Percentiles rank a stretch among this genome's conserved stretches.
Conservation (phyloP, 1,140 invertebrate genomes). For the Hypsibius dujardini region DNA sequence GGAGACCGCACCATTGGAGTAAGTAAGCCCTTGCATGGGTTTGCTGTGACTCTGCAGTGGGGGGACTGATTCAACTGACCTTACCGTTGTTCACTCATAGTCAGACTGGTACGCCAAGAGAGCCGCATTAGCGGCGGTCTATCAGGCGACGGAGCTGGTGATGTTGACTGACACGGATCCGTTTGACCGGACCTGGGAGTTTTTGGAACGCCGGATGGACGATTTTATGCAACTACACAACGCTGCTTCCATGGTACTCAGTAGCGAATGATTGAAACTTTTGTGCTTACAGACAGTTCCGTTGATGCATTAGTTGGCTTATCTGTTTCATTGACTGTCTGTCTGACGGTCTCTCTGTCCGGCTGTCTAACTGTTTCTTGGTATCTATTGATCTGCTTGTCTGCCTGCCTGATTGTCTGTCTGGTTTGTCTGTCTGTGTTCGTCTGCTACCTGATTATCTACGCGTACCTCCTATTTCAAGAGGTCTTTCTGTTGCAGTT, state of each 20-base stretch:
- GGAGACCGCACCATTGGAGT: conserved; percentile 79
- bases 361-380: no score
- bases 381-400: no score
- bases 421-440: no score
- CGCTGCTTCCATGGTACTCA: neutral
- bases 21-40: conserved; percentile 32
- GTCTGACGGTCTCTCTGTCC: no score
- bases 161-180: conserved; percentile 61
- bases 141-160: conserved; percentile 71
- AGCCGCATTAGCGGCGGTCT: conserved; percentile 59
- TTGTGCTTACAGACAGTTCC: no score
- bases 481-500: neutral
- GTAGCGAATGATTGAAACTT: no score
- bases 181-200: conserved; percentile 53
- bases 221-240: conserved; percentile 29
- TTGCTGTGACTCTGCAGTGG: neutral
- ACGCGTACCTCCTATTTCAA: neutral
- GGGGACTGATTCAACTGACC: no score
- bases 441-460: no score
- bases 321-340: no score
- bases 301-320: no score
- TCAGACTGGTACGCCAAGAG: conserved; percentile 73
- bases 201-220: conserved; percentile 54
- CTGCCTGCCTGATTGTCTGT: no score
- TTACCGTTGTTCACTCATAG: conserved; percentile 33